Base-by-base conservation (phyloP, 2,113 vertebrate species). In the Seriola aureovittata region DNA sequence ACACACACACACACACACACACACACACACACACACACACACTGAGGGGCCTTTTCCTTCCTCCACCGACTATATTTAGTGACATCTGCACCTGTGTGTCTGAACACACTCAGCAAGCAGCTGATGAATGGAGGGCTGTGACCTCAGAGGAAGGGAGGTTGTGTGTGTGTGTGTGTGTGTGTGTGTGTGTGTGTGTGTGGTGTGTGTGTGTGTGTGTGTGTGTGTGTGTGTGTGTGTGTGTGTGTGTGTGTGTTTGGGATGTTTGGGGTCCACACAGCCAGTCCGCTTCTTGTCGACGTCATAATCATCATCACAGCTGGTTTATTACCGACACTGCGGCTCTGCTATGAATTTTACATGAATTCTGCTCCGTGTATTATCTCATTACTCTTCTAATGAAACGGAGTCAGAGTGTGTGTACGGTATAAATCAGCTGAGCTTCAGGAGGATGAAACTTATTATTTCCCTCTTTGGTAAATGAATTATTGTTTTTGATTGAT, bases 41-140 rank as follows among this genome's bases (percentile, higher is more conserved):
- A 52, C 52, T 21, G 32, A 65, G 76, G 67, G 75, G 66, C 64
- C 84, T 54, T 87, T 94, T 94, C 92, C 90, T 93, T 92, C 92
- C 91, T 89, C 42, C 9, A 17, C 38, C 2, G 29, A 21, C 21
- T 92, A 90, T 87, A 86, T 91, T 89, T 91, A 92, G 89, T 54
- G 58, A 38, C 55, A 9, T 62, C 59, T 83, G 89, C 91, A 93
- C 93, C 90, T 93, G 90, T 77, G 86, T 84, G 85, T 85, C 82
- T 85, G 85, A 88, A 77, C 63, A 1, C 12, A 17, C 68, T 90
- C 85, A 80, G 84, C 84, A 21, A 77, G 74, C 84, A 60, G 72
- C 63, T 57, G 82, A 84, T 85, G 81, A 85, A 84, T 78, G 71
- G 78, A 71, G 78, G 75, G 58, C 69, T 77, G 66, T 82, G 86